These are phyloP conservation scores for Zaprionus davidi DNA, from an alignment of 1,140 invertebrate species.

Conservation along the genomic window DNA sequence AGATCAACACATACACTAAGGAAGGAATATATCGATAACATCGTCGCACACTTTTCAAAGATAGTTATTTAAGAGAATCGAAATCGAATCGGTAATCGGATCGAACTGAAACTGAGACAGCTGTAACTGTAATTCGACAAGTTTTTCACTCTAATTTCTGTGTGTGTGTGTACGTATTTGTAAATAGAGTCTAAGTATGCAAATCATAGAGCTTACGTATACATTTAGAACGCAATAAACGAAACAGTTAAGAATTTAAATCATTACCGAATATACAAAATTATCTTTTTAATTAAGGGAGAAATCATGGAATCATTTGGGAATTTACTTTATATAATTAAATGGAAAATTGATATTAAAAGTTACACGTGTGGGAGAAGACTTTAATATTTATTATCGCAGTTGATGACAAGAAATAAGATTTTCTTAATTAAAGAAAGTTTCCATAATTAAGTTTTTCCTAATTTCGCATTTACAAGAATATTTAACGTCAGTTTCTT, in stretches of 20 bases:
- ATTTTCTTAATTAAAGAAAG: too few relatives aligned
- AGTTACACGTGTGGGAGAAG: too few relatives aligned
- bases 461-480: too few relatives aligned
- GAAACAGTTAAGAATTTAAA: conserved; percentile 78
- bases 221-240: conserved; percentile 80
- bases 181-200: conserved; percentile 83
- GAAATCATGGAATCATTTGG: not conserved
- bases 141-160: conserved; percentile 68
- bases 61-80: conserved; percentile 70
- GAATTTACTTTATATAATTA: too few relatives aligned
- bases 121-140: conserved; percentile 21
- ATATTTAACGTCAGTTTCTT: too few relatives aligned
- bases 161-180: conserved; percentile 78
- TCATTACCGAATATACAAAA: conserved; percentile 56
- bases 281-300: conserved; percentile 10
- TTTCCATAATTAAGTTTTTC: too few relatives aligned
- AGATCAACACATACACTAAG: conserved; percentile 10
- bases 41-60: conserved; percentile 78
- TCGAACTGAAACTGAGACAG: conserved; percentile 37
- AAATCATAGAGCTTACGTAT: conserved; percentile 83
- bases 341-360: too few relatives aligned
- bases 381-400: too few relatives aligned
- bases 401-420: too few relatives aligned
- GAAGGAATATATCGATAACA: conserved; percentile 28
- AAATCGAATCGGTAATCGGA: conserved; percentile 23